These are phyloP conservation scores for Laticauda laticaudata DNA, from an alignment of 2,113 vertebrate genomes.

Conservation along the genomic window DNA sequence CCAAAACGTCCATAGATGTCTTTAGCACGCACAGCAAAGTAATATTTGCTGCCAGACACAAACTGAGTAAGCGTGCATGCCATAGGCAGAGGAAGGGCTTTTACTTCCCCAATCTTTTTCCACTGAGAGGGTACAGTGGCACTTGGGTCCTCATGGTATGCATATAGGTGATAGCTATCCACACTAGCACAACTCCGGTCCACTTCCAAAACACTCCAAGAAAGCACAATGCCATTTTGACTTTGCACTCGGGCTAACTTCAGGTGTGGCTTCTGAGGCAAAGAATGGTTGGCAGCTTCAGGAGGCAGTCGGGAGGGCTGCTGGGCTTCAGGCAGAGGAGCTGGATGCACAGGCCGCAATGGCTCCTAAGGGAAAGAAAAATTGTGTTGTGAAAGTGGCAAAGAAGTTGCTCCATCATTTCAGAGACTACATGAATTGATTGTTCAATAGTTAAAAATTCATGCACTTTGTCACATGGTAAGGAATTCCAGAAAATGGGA, in stretches of 20 bases:
- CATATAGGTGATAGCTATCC: constrained; percentile 97
- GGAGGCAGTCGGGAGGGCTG: constrained; percentile 82
- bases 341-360: constrained; percentile 73
- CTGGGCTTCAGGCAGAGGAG: constrained; percentile 77
- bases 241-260: constrained; percentile 88
- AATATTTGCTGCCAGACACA: constrained; percentile 95
- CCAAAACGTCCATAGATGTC: constrained; percentile 96
- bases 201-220: constrained; percentile 93
- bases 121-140: constrained; percentile 83
- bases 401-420: not conserved
- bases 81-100: constrained; percentile 95
- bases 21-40: constrained; percentile 95
- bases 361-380: constrained; percentile 62
- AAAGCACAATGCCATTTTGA: constrained; percentile 95
- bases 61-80: constrained; percentile 98
- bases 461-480: not conserved
- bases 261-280: constrained; percentile 82
- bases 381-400: not conserved
- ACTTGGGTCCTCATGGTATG: constrained; percentile 82
- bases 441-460: not conserved
- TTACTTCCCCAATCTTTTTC: constrained; percentile 99
- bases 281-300: constrained; percentile 83
- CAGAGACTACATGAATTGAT: not conserved
- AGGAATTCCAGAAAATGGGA: not conserved
- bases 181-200: constrained; percentile 89